Evolutionary conservation across 1,140 invertebrate species (phyloP).

Genomic region (Venturia canescens): DNA sequence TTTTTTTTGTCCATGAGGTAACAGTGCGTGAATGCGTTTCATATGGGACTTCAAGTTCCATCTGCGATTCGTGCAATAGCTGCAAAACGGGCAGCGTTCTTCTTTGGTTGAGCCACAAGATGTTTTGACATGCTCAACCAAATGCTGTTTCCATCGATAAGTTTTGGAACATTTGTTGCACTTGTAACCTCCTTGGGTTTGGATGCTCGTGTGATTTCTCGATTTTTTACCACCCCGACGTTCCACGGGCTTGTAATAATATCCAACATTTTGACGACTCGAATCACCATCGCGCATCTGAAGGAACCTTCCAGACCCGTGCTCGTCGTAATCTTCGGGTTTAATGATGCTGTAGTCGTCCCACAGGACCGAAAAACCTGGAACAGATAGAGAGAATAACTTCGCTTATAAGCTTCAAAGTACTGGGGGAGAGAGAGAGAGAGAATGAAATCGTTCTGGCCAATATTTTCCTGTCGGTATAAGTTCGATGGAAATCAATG

Average conservation of each 20-base stretch:
- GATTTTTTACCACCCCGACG: slow-evolving; percentile 35
- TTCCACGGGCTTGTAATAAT: slow-evolving; percentile 13
- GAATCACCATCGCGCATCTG: slow-evolving; percentile 35
- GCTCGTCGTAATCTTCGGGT: slow-evolving; percentile 44
- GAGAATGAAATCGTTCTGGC: background rate
- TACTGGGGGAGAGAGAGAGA: background rate
- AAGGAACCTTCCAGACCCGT: slow-evolving; percentile 14
- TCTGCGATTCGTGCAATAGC: slow-evolving; percentile 73
- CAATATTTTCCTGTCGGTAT: background rate
- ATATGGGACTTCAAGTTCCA: slow-evolving; percentile 75
- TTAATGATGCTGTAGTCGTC: slow-evolving; percentile 57
- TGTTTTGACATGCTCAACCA: slow-evolving; percentile 74
- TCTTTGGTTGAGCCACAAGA: slow-evolving; percentile 74
- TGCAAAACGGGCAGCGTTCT: slow-evolving; percentile 75
- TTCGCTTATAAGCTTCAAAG: background rate
- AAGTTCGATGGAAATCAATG: background rate
- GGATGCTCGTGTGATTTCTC: slow-evolving; percentile 39
- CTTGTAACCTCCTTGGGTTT: slow-evolving; percentile 51
- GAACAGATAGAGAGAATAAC: slow-evolving; percentile 60
- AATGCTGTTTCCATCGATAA: slow-evolving; percentile 72
- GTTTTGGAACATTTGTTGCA: slow-evolving; percentile 71
- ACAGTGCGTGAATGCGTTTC: slow-evolving; percentile 66
- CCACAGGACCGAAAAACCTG: slow-evolving; percentile 62
- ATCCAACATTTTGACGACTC: background rate
- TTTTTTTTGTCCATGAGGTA: background rate